phyloP scores from a whole-genome alignment of 2,113 vertebrate species.

The Oophaga pumilio region DNA sequence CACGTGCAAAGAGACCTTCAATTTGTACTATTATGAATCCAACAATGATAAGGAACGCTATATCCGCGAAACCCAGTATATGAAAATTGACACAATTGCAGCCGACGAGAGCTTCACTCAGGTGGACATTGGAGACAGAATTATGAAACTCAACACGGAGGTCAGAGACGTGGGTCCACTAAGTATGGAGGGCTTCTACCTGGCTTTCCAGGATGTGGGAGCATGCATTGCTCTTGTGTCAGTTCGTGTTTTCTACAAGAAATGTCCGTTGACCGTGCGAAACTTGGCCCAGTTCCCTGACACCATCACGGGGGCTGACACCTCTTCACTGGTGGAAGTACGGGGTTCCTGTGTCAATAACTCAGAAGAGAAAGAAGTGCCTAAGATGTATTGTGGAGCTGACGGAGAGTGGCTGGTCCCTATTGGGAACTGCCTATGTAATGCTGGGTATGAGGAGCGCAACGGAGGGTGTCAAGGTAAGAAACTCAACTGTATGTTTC shows the following conservation, averaged over 20 bases:
- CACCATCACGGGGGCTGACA: conserved; percentile 93
- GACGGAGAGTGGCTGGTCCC: conserved; percentile 98
- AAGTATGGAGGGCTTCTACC: conserved; percentile 90
- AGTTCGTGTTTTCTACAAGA: conserved; percentile 95
- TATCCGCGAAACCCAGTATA: conserved; percentile 91
- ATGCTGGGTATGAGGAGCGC: conserved; percentile 91
- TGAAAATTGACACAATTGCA: conserved; percentile 95
- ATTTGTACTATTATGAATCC: conserved; percentile 96
- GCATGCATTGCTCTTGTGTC: conserved; percentile 97
- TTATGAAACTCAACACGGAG: conserved; percentile 98
- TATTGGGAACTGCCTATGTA: conserved; percentile 96
- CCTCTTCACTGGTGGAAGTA: conserved; percentile 95
- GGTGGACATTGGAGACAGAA: conserved; percentile 95
- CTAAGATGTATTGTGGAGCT: conserved; percentile 98
- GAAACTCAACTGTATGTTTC: conserved; percentile 67
- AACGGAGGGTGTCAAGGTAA: conserved; percentile 94
- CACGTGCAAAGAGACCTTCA: conserved; percentile 99
- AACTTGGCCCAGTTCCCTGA: conserved; percentile 97
- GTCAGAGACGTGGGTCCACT: conserved; percentile 90
- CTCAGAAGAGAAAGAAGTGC: conserved; percentile 95
- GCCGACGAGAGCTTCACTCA: conserved; percentile 99
- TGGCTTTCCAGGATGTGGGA: conserved; percentile 98
- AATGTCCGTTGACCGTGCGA: conserved; percentile 89
- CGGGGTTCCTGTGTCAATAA: conserved; percentile 97
- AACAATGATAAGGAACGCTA: conserved; percentile 93